Percentiles rank a stretch among this genome's conserved stretches.
Conservation (phyloP, 2,113 vertebrate genomes). For the Clinocottus analis region DNA sequence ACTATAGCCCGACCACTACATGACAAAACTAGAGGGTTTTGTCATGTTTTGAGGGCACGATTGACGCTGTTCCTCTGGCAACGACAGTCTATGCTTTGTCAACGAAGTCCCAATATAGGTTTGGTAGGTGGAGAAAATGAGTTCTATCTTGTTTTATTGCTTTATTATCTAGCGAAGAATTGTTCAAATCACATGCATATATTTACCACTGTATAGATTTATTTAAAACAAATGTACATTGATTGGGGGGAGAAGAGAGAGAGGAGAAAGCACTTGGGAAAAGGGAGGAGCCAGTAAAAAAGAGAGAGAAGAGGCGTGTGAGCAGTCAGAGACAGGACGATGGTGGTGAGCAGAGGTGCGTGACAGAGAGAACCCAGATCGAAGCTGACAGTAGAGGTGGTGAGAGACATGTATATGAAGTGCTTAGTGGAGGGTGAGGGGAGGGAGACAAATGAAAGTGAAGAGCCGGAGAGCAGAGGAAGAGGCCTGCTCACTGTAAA, state of each 20-base stretch:
- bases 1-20: too few relatives aligned
- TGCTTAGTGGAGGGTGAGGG: conserved; percentile 12
- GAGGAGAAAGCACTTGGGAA: neutral
- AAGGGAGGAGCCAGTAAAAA: neutral
- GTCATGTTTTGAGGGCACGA: neutral
- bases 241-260: neutral
- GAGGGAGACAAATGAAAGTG: conserved; percentile 15
- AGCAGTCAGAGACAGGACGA: neutral
- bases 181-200: neutral
- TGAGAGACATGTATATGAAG: conserved; percentile 15
- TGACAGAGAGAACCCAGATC: neutral
- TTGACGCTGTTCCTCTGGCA: neutral
- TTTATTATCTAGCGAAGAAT: neutral
- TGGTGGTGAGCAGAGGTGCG: neutral
- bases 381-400: conserved; percentile 12
- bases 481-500: conserved; percentile 45
- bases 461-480: conserved; percentile 17
- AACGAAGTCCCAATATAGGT: neutral
- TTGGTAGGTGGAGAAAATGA: neutral
- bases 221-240: neutral
- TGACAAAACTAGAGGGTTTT: too few relatives aligned
- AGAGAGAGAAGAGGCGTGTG: conserved; percentile 9
- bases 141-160: neutral
- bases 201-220: neutral
- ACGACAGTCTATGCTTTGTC: neutral